These are phyloP conservation scores for Peromyscus nudipes DNA, from an alignment of 2,797 vertebrate genomes.

Conservation along the genomic window DNA sequence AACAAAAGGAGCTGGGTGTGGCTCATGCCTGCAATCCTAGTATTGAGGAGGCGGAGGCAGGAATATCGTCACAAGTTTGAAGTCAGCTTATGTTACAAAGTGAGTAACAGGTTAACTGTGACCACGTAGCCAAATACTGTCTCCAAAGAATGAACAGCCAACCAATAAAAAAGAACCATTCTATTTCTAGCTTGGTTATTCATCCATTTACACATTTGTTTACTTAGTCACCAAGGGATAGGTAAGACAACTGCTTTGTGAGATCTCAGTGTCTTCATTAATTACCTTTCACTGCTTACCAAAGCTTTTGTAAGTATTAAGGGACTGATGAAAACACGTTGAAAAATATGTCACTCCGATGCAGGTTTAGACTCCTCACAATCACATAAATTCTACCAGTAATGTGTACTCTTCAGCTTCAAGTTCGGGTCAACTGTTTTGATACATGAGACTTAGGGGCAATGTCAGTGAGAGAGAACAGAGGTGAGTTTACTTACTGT, in stretches of 20 bases:
- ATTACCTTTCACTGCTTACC: conserved; percentile 37
- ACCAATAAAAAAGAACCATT: background rate
- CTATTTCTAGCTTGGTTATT: background rate
- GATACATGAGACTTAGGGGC: background rate
- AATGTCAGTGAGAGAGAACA: background rate
- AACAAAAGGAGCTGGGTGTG: background rate
- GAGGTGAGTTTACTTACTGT: background rate
- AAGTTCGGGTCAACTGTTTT: conserved; percentile 17
- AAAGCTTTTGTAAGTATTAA: background rate
- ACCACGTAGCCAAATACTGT: background rate
- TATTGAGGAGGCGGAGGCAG: background rate
- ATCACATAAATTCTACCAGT: background rate
- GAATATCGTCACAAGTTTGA: background rate
- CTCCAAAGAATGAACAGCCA: background rate
- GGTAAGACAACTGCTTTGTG: background rate
- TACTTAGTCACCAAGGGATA: background rate
- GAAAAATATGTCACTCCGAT: conserved; percentile 33
- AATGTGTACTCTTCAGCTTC: background rate
- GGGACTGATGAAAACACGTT: background rate
- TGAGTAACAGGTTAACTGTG: background rate
- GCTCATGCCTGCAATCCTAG: background rate
- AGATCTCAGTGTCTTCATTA: conserved; percentile 50
- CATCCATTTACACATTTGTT: background rate
- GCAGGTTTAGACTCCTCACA: background rate
- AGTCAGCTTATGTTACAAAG: background rate